Evolutionary conservation across 92 coral and sea anemone genomes (phyloP), one percentile per base, ranked within the genome.

Genomic region (Phenganax subtilis): DNA sequence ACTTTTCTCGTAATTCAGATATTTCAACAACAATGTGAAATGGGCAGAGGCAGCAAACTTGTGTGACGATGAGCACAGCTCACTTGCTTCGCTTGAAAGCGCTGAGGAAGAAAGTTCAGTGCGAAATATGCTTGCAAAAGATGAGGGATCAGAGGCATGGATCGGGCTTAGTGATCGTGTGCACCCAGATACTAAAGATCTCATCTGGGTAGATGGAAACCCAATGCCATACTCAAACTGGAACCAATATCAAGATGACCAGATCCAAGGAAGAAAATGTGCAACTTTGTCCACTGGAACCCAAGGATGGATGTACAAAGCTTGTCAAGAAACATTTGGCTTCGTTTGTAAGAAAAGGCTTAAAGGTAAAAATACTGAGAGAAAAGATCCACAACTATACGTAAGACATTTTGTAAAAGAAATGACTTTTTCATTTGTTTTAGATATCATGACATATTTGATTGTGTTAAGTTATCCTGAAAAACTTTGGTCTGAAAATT

Each of bases 401-500:
- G 27, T 1, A 6, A 59, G 65, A 14, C 4, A 5, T 37, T 37
- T 37, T 2, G 47, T 37, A 37, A 37, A 20, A 37, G 47, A 37
- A 37, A 31, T 30, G 2, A 31, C 25, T 17, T 70, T 20, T 37
- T 37, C 47, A 37, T 37, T 2, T 37, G 47, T 37, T 37, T 37
- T 37, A 92, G 97, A 89, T 65, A 29, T 89, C 20, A 84, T 86
- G 62, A 79, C 81, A 52, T 96, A 90, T 77, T 85, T 85, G 71
- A 87, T 96, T 0, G 75, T 81, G 17, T 37, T 96, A 14, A 88
- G 84, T 37, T 96, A 88, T 80, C 81, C 89, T 71, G 90, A 88
- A 61, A 96, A 96, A 68, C 84, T 92, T 11, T 96, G 99, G 99
- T 85, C 97, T 0, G 99, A 96, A 55, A 89, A 87, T 51, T 83